Percentiles rank a stretch among this genome's conserved stretches.
These are phyloP conservation scores for Hormaphis cornu DNA, from an alignment of 1,140 invertebrate genomes.

Conservation along the genomic window DNA sequence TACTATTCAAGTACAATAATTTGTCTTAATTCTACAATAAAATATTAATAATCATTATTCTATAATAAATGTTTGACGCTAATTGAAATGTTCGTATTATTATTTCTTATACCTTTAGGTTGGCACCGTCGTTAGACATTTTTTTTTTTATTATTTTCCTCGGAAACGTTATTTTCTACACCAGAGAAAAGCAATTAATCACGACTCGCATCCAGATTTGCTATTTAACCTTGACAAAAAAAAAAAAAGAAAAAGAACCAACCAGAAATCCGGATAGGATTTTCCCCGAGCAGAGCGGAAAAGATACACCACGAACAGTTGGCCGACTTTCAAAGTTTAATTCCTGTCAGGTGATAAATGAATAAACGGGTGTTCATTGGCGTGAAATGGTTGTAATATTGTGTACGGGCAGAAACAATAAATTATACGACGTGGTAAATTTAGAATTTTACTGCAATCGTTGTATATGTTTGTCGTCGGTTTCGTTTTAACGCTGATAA, in stretches of 20 bases:
- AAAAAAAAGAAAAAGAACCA: background rate
- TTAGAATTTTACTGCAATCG: background rate
- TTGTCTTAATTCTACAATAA: too few species aligned
- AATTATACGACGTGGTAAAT: too few species aligned
- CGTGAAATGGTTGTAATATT: background rate
- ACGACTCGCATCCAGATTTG: conserved; percentile 11
- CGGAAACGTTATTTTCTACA: background rate
- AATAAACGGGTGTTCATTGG: background rate
- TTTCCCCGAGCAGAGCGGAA: background rate
- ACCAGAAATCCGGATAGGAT: too few species aligned
- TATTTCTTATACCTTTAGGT: too few species aligned
- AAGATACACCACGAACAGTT: conserved; percentile 10
- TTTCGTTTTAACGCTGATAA: too few species aligned
- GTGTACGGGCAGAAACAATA: too few species aligned
- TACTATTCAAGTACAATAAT: too few species aligned
- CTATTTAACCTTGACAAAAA: conserved; percentile 10
- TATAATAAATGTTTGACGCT: too few species aligned
- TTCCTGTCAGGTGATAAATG: conserved; percentile 12
- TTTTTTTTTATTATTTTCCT: background rate
- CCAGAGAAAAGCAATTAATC: conserved; percentile 2
- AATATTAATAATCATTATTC: too few species aligned
- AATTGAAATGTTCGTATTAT: too few species aligned
- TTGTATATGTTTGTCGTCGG: too few species aligned
- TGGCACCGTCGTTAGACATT: too few species aligned
- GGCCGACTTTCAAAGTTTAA: conserved; percentile 12